A percentile compares a stretch with the other conserved stretches of the same genome.
Evolutionary conservation across 2,888 invertebrate genomes (phyloP).

Genomic region (Hermodice carunculata): DNA sequence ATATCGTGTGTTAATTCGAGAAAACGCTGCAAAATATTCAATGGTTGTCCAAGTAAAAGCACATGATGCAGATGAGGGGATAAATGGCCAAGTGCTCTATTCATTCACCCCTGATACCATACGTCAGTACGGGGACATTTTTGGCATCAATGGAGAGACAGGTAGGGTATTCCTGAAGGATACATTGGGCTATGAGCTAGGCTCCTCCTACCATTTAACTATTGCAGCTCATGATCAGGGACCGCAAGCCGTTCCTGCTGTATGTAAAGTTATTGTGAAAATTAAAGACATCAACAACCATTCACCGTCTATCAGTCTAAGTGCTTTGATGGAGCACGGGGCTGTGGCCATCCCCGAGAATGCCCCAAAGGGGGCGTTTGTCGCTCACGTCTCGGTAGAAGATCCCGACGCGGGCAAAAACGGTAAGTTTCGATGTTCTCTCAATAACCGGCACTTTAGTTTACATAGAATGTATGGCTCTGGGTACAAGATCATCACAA

Average conservation of each 20-base stretch:
- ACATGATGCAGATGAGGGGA: no score
- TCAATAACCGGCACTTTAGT: no score
- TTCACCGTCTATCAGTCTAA: conserved; percentile 3
- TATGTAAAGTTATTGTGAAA: conserved; percentile 4
- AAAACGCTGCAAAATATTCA: no score
- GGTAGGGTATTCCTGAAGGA: conserved; percentile 12
- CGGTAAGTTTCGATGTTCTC: no score
- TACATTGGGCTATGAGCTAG: conserved; percentile 14
- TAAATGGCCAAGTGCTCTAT: no score
- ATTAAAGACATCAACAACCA: conserved; percentile 13
- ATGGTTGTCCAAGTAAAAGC: no score
- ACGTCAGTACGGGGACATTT: conserved; percentile 2
- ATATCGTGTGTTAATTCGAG: conserved; percentile 8
- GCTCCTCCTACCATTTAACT: conserved; percentile 1
- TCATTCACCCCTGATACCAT: conserved; percentile 6
- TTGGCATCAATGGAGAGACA: conserved; percentile 6
- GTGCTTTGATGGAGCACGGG: conserved; percentile 8
- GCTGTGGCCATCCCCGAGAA: no score
- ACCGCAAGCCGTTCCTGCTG: background rate
- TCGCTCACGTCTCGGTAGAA: no score
- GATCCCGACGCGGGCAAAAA: no score
- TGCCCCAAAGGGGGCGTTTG: no score
- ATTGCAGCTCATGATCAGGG: conserved; percentile 10
- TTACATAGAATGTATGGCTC: no score
- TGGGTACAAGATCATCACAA: no score